Percentiles rank a stretch among this genome's conserved stretches.
Evolutionary conservation across 2,888 invertebrate species (phyloP).

Genomic region (Diaperis boleti): DNA sequence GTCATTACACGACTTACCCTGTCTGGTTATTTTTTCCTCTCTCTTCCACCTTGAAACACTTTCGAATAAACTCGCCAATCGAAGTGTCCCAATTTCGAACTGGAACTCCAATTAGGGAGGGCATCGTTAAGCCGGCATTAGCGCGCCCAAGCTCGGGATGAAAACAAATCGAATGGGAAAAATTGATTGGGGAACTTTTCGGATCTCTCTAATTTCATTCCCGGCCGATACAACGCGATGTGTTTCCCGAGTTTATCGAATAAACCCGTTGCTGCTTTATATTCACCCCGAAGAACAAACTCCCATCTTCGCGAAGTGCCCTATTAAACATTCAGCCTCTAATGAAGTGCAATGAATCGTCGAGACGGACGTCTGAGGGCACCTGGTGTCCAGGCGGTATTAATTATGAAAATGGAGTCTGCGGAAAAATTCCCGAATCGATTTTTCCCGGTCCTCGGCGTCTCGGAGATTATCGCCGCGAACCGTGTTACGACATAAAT

Average conservation of each 20-base stretch:
- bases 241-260: conserved; percentile 29
- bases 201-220: conserved; percentile 19
- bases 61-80: background rate
- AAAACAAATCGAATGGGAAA: conserved; percentile 31
- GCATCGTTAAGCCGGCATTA: conserved; percentile 31
- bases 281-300: conserved; percentile 25
- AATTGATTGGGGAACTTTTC: conserved; percentile 25
- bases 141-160: conserved; percentile 10
- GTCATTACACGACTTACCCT: no score
- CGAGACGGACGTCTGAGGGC: conserved; percentile 19
- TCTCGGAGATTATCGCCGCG: conserved; percentile 25
- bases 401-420: conserved; percentile 26
- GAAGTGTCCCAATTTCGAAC: conserved; percentile 1
- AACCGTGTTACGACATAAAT: conserved; percentile 32
- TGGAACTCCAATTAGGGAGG: conserved; percentile 26
- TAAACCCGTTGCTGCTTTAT: conserved; percentile 32
- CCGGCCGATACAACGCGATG: conserved; percentile 12
- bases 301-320: conserved; percentile 36
- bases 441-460: conserved; percentile 24
- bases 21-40: no score
- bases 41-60: background rate
- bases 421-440: conserved; percentile 14
- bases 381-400: background rate
- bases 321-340: conserved; percentile 35
- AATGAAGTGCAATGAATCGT: conserved; percentile 35